phyloP scores from a whole-genome alignment of 2,888 invertebrate species.

The Trissonchulus latispiculum region DNA sequence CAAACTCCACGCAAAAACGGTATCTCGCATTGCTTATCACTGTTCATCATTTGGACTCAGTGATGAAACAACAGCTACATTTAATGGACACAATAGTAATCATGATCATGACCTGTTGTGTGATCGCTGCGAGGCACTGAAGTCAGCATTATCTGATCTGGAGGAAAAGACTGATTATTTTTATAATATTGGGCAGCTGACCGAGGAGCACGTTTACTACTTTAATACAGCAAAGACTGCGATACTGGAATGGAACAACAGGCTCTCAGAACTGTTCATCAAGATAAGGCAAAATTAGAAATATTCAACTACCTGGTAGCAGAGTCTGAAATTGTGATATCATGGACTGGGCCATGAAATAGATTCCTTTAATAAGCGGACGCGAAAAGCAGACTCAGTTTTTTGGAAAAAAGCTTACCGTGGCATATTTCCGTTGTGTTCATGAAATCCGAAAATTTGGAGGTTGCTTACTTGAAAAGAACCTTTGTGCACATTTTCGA shows the following conservation, averaged over 20 bases:
- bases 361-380: not conserved
- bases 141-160: not conserved
- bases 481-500: slow-evolving; percentile 4
- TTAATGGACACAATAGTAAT: not conserved
- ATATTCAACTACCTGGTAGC: no score
- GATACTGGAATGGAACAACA: not conserved
- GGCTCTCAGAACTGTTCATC: not conserved
- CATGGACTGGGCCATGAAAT: slow-evolving; percentile 13
- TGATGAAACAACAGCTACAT: not conserved
- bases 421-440: not conserved
- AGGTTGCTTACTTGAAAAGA: not conserved
- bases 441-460: not conserved
- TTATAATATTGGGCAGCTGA: no score
- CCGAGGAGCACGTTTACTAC: no score
- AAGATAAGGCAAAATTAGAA: slow-evolving; percentile 3
- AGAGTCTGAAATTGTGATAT: no score
- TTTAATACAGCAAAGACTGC: not conserved
- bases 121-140: not conserved
- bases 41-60: slow-evolving; percentile 4
- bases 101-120: not conserved
- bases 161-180: not conserved
- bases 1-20: not conserved
- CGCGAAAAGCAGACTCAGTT: not conserved
- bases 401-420: not conserved
- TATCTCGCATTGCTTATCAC: not conserved